These are phyloP conservation scores for Andrena hattorfiana DNA, from an alignment of 2,888 invertebrate species.

Conservation along the genomic window DNA sequence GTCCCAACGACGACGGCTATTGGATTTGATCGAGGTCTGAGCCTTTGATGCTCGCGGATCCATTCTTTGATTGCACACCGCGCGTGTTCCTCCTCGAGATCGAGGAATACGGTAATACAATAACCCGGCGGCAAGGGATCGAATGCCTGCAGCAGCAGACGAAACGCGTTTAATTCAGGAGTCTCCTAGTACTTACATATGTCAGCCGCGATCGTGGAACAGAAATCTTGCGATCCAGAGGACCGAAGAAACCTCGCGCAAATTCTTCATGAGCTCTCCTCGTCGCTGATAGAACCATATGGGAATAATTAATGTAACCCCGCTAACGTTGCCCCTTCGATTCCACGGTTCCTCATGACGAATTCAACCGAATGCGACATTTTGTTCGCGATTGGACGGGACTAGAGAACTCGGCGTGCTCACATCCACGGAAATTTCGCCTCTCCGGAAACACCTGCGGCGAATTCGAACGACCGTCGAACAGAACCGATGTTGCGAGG, in stretches of 20 bases:
- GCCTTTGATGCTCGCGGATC: constrained; percentile 58
- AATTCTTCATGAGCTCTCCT: neutral
- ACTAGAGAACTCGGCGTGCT: neutral
- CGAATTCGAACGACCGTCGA: constrained; percentile 60
- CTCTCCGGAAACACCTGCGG: constrained; percentile 62
- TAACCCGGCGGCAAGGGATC: neutral
- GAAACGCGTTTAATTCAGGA: neutral
- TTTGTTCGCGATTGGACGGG: constrained; percentile 1
- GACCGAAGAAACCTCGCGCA: neutral
- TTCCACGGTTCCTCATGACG: neutral
- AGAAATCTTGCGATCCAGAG: neutral
- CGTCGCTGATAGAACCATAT: neutral
- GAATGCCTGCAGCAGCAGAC: neutral
- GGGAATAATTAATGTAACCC: neutral
- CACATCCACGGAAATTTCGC: constrained; percentile 53
- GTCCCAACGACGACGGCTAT: constrained; percentile 32
- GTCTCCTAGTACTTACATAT: neutral
- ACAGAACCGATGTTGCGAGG: constrained; percentile 63
- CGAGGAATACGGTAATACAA: constrained; percentile 24
- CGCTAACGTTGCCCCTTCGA: neutral
- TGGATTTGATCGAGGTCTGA: constrained; percentile 48
- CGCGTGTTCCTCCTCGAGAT: neutral
- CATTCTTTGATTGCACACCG: constrained; percentile 38
- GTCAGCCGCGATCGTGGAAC: neutral
- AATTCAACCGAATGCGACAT: neutral